phyloP scores from a whole-genome alignment of 1,140 invertebrate genomes.

The Aphis craccivora region DNA sequence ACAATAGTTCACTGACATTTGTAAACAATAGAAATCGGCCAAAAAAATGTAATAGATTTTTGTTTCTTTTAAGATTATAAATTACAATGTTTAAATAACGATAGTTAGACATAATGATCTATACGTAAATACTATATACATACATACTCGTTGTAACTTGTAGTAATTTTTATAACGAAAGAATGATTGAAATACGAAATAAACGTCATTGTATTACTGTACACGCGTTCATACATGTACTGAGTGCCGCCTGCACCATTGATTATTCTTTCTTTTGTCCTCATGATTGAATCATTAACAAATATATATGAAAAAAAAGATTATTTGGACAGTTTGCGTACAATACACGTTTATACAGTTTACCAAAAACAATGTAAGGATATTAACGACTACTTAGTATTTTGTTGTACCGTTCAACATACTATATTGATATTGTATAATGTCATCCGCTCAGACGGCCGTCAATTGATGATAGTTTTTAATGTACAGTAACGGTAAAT shows the following conservation, averaged over 20 bases:
- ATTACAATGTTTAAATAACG: conserved; percentile 1
- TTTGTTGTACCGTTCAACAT: not conserved
- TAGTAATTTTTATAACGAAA: not conserved
- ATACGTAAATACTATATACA: not conserved
- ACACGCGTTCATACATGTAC: not conserved
- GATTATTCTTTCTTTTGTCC: conserved; percentile 30
- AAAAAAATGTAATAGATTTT: conserved; percentile 24
- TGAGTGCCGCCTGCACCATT: not conserved
- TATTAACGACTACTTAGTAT: conserved; percentile 41
- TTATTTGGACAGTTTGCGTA: conserved; percentile 22
- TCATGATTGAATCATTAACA: conserved; percentile 1
- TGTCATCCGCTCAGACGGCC: not conserved
- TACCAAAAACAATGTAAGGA: conserved; percentile 23
- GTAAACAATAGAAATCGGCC: not conserved
- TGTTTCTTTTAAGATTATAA: not conserved
- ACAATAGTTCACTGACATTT: conserved; percentile 8
- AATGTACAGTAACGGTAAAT: conserved; percentile 46
- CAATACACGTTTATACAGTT: conserved; percentile 38
- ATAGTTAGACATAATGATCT: not conserved
- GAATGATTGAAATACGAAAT: conserved; percentile 32
- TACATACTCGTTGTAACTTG: not conserved
- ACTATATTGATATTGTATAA: conserved; percentile 14
- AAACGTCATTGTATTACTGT: not conserved
- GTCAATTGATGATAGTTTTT: conserved; percentile 40
- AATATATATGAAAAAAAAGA: not conserved